Evolutionary conservation across 2,797 vertebrate genomes (phyloP).

Genomic region (Etheostoma nigrum): DNA sequence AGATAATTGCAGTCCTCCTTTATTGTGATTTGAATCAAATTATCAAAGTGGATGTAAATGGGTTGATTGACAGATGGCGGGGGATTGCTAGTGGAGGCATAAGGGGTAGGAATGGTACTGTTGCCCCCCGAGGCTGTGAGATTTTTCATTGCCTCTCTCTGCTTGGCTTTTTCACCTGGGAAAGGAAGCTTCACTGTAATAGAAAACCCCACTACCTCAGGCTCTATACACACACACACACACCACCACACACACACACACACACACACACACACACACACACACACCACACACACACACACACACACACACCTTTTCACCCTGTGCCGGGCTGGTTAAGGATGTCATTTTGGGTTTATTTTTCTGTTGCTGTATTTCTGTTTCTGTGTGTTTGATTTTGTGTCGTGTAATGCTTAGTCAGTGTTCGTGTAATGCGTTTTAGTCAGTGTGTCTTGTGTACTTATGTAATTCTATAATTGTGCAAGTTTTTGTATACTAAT

Average conservation of each 20-base stretch:
- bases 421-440: neutral
- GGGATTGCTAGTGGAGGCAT: conserved; percentile 2
- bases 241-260: conserved; percentile 25
- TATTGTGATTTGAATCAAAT: conserved; percentile 5
- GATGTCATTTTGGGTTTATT: conserved; percentile 18
- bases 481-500: neutral
- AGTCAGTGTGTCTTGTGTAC: neutral
- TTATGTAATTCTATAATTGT: neutral
- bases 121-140: conserved; percentile 59
- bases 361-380: conserved; percentile 3
- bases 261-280: conserved; percentile 15
- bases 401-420: too few species aligned
- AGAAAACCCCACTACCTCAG: conserved; percentile 65
- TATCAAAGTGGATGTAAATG: conserved; percentile 10
- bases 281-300: neutral
- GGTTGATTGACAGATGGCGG: conserved; percentile 16
- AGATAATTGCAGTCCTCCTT: neutral
- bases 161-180: conserved; percentile 71
- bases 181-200: conserved; percentile 76
- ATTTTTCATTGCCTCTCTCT: conserved; percentile 55
- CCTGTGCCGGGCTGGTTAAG: neutral
- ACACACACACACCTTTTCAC: neutral
- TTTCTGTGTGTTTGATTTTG: neutral
- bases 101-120: conserved; percentile 20
- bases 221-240: conserved; percentile 47